phyloP scores from a whole-genome alignment of 2,113 vertebrate genomes.

The Chlamydotis undulata region DNA sequence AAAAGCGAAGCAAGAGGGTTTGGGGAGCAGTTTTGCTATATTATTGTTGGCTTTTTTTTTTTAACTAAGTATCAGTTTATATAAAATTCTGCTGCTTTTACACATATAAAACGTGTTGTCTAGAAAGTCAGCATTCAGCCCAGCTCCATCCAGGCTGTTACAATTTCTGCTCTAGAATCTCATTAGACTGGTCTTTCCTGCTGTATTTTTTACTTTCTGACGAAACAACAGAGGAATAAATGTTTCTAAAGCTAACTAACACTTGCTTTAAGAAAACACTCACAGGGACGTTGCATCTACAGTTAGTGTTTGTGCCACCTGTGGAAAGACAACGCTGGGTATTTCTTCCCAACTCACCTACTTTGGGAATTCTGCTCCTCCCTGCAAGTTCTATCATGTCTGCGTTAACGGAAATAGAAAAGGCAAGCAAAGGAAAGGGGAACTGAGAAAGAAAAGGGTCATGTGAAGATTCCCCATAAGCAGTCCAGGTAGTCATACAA shows the following conservation, averaged over 20 bases:
- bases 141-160: neutral
- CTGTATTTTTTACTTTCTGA: neutral
- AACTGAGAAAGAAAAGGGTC: neutral
- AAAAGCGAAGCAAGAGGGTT: neutral
- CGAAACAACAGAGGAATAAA: neutral
- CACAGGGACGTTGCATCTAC: neutral
- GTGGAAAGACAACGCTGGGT: neutral
- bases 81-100: neutral
- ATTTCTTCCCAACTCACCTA: neutral
- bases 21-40: too few species aligned
- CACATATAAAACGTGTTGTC: fast-evolving
- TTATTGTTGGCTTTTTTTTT: neutral
- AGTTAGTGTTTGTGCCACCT: neutral
- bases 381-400: neutral
- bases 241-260: neutral
- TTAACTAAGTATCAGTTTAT: neutral
- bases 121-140: neutral
- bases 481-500: neutral
- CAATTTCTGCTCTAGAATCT: fast-evolving
- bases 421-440: neutral
- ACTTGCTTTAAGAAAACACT: neutral
- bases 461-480: neutral
- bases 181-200: neutral
- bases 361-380: neutral
- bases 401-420: neutral